A percentile compares a stretch with the other conserved stretches of the same genome.
Evolutionary conservation across 2,888 invertebrate species (phyloP).

Genomic region (Liposcelis brunnea): DNA sequence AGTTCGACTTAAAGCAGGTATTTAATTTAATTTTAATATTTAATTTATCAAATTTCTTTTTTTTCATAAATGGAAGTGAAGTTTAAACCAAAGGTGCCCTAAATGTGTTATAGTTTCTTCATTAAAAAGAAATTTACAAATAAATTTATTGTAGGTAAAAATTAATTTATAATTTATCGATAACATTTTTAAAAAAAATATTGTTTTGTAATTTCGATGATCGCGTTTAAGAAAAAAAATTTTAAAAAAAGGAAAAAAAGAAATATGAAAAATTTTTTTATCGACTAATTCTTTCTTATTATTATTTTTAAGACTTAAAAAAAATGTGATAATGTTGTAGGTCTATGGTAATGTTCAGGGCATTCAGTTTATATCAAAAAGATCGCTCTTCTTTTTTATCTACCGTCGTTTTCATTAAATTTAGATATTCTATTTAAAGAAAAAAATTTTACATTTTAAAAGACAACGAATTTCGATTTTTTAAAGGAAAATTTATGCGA

Average conservation of each 20-base stretch:
- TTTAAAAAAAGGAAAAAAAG: slow-evolving; percentile 12
- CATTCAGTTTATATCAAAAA: too few species aligned
- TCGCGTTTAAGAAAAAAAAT: too few species aligned
- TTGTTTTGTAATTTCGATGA: slow-evolving; percentile 16
- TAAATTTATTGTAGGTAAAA: slow-evolving; percentile 10
- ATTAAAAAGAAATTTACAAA: slow-evolving; percentile 14
- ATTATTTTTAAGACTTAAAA: too few species aligned
- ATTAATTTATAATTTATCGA: slow-evolving; percentile 17
- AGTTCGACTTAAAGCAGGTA: too few species aligned
- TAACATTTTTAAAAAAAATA: slow-evolving; percentile 14
- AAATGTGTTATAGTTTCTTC: slow-evolving; percentile 32
- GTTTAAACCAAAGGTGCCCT: slow-evolving; percentile 69
- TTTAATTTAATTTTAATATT: slow-evolving; percentile 38
- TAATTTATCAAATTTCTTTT: slow-evolving; percentile 38
- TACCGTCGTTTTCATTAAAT: slow-evolving; percentile 9
- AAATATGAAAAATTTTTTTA: too few species aligned
- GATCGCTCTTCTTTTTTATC: not conserved
- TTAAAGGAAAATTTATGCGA: slow-evolving; percentile 2
- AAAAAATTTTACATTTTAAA: slow-evolving; percentile 10
- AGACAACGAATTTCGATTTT: slow-evolving; percentile 5
- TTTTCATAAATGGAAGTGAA: too few species aligned
- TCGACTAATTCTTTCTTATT: too few species aligned
- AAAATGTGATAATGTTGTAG: slow-evolving; percentile 12
- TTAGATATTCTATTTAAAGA: not conserved
- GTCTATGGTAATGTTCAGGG: slow-evolving; percentile 12